These are phyloP conservation scores for Acromyrmex echinatior DNA, from an alignment of 1,140 invertebrate species.

Conservation along the genomic window DNA sequence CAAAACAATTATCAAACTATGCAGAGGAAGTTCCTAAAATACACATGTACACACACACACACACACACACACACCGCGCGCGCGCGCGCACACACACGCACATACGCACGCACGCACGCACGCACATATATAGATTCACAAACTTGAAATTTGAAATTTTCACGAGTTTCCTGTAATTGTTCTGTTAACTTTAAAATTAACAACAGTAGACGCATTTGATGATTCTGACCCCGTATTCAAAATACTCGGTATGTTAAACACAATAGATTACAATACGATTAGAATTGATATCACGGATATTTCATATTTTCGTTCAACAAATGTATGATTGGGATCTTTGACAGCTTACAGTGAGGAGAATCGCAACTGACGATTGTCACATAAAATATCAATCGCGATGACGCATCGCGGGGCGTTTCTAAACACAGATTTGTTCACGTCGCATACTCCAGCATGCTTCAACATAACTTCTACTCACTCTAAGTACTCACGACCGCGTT, in stretches of 20 bases:
- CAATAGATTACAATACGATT: not conserved
- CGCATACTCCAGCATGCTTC: too few species aligned
- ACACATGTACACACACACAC: too few species aligned
- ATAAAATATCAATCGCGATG: conserved; percentile 30
- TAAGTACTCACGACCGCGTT: too few species aligned
- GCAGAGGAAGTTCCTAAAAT: not conserved
- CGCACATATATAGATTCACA: not conserved
- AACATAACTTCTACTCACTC: too few species aligned
- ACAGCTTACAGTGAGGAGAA: not conserved
- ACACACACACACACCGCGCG: too few species aligned
- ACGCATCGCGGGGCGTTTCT: conserved; percentile 9
- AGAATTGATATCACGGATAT: not conserved
- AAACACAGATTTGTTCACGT: not conserved
- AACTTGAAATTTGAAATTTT: not conserved
- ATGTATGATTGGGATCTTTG: not conserved
- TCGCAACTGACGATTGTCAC: too few species aligned
- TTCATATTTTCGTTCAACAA: not conserved
- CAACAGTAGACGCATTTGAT: not conserved
- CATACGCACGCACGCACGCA: too few species aligned
- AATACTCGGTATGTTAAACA: not conserved
- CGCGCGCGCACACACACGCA: too few species aligned
- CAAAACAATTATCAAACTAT: not conserved
- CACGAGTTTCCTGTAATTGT: not conserved
- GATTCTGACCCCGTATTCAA: not conserved
- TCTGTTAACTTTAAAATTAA: not conserved